Base-by-base conservation (phyloP, 2,888 invertebrate genomes). In the Cerastis rubricosa region DNA sequence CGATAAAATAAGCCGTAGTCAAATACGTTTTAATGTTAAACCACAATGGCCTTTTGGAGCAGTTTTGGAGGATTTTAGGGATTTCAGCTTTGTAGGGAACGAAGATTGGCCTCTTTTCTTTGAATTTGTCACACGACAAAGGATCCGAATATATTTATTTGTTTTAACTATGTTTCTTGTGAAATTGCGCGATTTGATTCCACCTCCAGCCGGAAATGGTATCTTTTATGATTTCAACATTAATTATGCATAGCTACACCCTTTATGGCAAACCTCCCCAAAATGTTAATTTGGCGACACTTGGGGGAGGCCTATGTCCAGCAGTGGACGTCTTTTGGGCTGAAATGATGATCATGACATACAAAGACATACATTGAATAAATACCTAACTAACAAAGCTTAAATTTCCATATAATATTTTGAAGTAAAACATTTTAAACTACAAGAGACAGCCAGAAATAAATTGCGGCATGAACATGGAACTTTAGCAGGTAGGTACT, bases 1-100 rank as follows among this genome's bases (percentile, higher is more conserved):
- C 43, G 29, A 49, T 71, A 59, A 74, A 63, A 29, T 79, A 71
- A 75, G 59, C 69, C 68, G 43, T 61, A 59, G 45, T 71, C 67
- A 80, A 77, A 83, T 75, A 74, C 29, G 51, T 68, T 51, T 69
- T 83, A 79, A 79, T 66, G 75, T 51, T 71, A 66, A 65, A 67
- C 59, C 70, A 68, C 67, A 65, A 69, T 68, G n/a, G n/a, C n/a
- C n/a, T n/a, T n/a, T n/a, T n/a, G 71, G 70, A 29, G 43, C 43
- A 59, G 12, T 70, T 66, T 68, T 1, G 5, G 22, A 35, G 59
- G 43, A 9, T 43, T 43, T 43, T 17, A 17, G 64, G n/a, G 64
- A 59, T 43, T 83, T 64, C 19, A 40, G 35, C 45, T 61, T 65
- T 65, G 63, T 65, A 40, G 49, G 9, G 22, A n/a, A 12, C 29